Conservation (phyloP, 2,888 invertebrate genomes). For the Tuberolachnus salignus region DNA sequence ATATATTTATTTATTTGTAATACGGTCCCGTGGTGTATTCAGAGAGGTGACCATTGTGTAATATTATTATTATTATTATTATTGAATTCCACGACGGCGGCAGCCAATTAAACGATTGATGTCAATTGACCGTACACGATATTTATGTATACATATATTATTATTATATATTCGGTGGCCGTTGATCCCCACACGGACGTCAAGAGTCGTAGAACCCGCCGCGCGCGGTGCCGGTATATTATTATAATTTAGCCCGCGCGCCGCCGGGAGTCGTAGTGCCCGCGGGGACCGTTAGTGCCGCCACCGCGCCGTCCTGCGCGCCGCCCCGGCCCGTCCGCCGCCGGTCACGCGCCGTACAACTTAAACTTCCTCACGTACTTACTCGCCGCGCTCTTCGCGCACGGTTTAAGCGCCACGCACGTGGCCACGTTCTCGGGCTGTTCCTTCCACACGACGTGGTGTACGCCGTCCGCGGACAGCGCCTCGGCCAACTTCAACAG, state of each 20-base stretch:
- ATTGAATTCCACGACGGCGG: constrained; percentile 41
- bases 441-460: constrained; percentile 94
- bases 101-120: constrained; percentile 50
- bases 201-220: not conserved
- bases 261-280: not conserved
- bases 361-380: constrained; percentile 86
- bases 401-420: constrained; percentile 91
- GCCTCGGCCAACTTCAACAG: constrained; percentile 73
- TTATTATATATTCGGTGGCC: constrained; percentile 20
- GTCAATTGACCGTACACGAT: constrained; percentile 40
- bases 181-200: constrained; percentile 41
- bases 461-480: constrained; percentile 75
- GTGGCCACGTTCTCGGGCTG: constrained; percentile 96
- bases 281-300: not conserved
- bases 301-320: constrained; percentile 4
- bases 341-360: constrained; percentile 64
- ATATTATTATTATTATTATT: constrained; percentile 27
- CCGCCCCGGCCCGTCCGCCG: not conserved
- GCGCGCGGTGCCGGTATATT: not conserved
- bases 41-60: constrained; percentile 34
- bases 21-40: not conserved
- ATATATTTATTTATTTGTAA: not conserved
- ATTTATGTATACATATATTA: no score
- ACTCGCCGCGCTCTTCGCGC: constrained; percentile 81
- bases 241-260: not conserved